phyloP scores from a whole-genome alignment of 64 coral and sea anemone genomes.

The Orbicella faveolata region DNA sequence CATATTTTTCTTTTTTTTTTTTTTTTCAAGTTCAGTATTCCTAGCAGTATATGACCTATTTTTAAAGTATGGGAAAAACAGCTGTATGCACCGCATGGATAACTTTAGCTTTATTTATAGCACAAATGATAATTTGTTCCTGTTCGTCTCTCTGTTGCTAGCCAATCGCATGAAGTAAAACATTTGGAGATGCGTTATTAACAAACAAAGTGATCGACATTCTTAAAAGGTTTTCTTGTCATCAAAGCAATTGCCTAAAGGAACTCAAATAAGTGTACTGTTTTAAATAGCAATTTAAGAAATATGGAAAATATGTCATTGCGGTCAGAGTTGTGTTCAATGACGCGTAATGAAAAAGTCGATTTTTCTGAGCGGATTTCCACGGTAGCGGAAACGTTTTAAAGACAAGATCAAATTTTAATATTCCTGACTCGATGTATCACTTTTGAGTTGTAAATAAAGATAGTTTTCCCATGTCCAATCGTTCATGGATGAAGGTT shows the following conservation, averaged over 20 bases:
- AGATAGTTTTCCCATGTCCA: neutral
- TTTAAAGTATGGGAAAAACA: no score
- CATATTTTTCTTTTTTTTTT: no score
- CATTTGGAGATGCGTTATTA: neutral
- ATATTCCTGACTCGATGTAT: neutral
- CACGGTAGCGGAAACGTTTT: neutral
- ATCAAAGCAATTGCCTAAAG: neutral
- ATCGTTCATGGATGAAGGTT: neutral
- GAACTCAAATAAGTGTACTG: neutral
- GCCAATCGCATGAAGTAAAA: no score
- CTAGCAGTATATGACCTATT: no score
- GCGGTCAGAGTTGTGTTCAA: neutral
- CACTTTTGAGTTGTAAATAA: neutral
- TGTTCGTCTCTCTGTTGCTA: no score
- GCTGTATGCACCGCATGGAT: no score
- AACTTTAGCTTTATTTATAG: no score
- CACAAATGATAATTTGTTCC: no score
- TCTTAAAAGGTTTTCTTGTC: neutral
- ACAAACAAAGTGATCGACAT: neutral
- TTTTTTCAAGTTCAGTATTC: no score
- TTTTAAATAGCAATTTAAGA: neutral
- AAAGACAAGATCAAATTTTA: neutral
- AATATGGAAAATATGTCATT: neutral
- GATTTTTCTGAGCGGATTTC: neutral
- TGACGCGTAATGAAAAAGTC: neutral